A percentile compares a stretch with the other conserved stretches of the same genome.
These are phyloP conservation scores for Sarcophaga variegata DNA, from an alignment of 2,888 invertebrate species.

Conservation along the genomic window DNA sequence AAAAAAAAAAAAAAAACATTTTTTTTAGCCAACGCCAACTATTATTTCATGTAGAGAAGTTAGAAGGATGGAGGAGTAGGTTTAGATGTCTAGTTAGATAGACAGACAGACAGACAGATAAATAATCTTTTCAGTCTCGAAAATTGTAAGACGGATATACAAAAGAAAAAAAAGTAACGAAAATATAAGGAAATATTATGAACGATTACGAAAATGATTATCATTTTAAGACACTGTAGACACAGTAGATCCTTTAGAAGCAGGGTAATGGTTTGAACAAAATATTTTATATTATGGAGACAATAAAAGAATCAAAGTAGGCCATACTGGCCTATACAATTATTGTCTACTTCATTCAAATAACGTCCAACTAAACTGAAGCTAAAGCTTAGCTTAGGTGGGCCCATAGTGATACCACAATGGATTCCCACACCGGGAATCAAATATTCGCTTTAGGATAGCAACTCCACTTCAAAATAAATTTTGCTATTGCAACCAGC, in stretches of 20 bases:
- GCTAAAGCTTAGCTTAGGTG: too few species aligned
- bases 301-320: too few species aligned
- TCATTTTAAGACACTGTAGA: neutral
- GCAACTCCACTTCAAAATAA: too few species aligned
- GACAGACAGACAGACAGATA: neutral
- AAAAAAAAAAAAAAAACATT: slow-evolving; percentile 19
- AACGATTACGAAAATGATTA: slow-evolving; percentile 41
- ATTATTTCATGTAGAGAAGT: slow-evolving; percentile 32
- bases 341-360: too few species aligned
- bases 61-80: slow-evolving; percentile 24
- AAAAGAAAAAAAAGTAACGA: slow-evolving; percentile 19
- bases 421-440: too few species aligned
- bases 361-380: too few species aligned
- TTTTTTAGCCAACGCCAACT: slow-evolving; percentile 43
- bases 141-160: neutral
- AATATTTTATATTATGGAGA: too few species aligned
- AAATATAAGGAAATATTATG: slow-evolving; percentile 31
- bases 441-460: too few species aligned
- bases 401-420: too few species aligned
- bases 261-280: too few species aligned
- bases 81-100: neutral
- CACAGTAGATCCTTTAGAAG: slow-evolving; percentile 12
- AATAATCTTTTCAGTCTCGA: neutral
- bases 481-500: too few species aligned
- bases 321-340: too few species aligned